Evolutionary conservation across 2,797 vertebrate genomes (phyloP).

Genomic region (Falco peregrinus): DNA sequence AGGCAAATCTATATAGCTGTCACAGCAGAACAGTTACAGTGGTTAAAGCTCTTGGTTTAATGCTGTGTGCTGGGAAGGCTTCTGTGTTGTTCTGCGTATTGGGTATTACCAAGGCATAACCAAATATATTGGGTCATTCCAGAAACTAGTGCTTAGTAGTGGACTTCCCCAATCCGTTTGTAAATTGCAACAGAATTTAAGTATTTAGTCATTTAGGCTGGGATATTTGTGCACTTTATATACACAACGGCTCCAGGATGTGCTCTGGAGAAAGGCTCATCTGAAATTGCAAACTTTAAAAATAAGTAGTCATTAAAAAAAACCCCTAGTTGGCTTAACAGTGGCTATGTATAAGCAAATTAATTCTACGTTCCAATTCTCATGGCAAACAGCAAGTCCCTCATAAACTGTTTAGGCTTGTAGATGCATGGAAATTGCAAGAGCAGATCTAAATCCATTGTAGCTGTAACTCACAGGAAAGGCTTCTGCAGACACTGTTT

Average conservation of each 20-base stretch:
- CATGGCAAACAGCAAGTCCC: background rate
- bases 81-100: background rate
- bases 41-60: background rate
- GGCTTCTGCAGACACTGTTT: rapidly evolving
- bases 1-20: background rate
- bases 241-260: background rate
- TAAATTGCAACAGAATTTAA: background rate
- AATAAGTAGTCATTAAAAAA: background rate
- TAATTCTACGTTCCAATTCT: background rate
- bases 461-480: background rate
- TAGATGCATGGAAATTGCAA: background rate
- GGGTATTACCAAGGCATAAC: background rate
- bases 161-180: background rate
- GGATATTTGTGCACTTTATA: background rate
- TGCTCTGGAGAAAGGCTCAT: background rate
- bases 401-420: background rate
- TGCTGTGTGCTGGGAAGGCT: background rate
- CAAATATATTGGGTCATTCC: background rate
- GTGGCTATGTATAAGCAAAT: background rate
- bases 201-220: background rate
- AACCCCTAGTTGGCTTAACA: too few species aligned
- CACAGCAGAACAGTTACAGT: background rate
- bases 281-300: background rate
- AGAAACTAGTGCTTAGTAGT: background rate
- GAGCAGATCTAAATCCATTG: background rate